Percentiles rank a stretch among this genome's conserved stretches.
Evolutionary conservation across 2,888 invertebrate genomes (phyloP).

Genomic region (Melipona bicolor): DNA sequence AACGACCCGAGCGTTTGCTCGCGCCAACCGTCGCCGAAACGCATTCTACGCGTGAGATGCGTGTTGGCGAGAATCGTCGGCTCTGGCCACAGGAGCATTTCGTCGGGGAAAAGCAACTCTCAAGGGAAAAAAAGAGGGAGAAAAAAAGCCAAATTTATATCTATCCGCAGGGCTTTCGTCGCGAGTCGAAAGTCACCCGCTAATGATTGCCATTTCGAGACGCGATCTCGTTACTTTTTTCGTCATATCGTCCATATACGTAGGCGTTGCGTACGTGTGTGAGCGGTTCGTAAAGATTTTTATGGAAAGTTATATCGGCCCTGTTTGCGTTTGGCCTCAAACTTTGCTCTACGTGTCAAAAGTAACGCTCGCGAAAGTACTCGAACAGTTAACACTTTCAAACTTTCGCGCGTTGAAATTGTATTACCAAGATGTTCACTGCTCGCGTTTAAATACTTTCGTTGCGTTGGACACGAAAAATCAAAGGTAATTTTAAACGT

Average conservation of each 20-base stretch:
- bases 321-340: conserved; percentile 16
- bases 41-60: background rate
- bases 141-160: conserved; percentile 32
- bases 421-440: no score
- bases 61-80: no score
- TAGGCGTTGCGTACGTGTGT: no score
- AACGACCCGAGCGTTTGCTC: conserved; percentile 4
- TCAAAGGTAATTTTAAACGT: no score
- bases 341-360: no score
- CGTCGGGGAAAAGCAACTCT: background rate
- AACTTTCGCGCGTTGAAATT: no score
- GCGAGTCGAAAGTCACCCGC: conserved; percentile 29
- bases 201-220: conserved; percentile 61
- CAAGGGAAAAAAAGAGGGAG: no score
- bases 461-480: background rate
- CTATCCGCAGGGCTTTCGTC: conserved; percentile 18
- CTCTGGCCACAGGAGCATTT: no score
- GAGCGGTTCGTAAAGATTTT: conserved; percentile 72
- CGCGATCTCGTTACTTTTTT: conserved; percentile 67
- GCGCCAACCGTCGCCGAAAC: background rate
- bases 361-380: no score
- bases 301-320: conserved; percentile 57
- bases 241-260: conserved; percentile 60
- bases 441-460: background rate
- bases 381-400: background rate